Base-by-base conservation (phyloP, 2,113 vertebrate species). In the Saguinus imperator region DNA sequence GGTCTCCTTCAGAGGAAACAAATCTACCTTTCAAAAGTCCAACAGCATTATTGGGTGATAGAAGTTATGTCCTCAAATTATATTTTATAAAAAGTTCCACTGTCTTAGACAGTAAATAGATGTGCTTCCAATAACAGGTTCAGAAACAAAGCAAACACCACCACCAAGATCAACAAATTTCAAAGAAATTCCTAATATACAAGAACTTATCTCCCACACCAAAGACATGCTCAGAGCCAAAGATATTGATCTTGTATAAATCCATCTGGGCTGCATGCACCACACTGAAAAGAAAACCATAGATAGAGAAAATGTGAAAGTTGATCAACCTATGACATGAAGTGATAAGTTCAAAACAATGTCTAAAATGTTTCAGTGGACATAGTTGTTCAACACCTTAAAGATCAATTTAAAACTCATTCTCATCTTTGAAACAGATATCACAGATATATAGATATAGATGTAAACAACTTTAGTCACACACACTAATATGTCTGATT, bases 401-500 rank as follows among this genome's bases (percentile, higher is more conserved):
- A 93, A 94, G 95, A 96, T 96, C 95, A 95, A 97, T 97, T 97
- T 97, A 97, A 97, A 97, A 94, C 95, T 92, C 95, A 97, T 97
- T 97, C 95, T 97, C 92, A 80, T 96, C 94, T 94, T 89, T 72
- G 35, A 27, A 27, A 81, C 37, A 95, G 80, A 25, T 88, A 91
- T 91, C 94, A 97, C 48, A 90, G 81, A 75, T 91, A 86, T 17
- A 92, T 37, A 96, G 96, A 79, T 82, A 97, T 86, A 92, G 92
- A 98, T 94, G 95, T 91, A 92, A 96, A 87, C 89, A 88, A 92
- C 97, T 90, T 97, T 92, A 94, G 84, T 95, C 90, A 97, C 93
- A 95, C 85, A 97, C 92, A 82, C 92, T 96, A 95, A 97, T 94
- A 52, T 87, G 57, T 96, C 85, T 94, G 92, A 97, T 95, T 97